These are phyloP conservation scores for Cassiopea andromeda DNA, from an alignment of 30 jellyfish, hydroid and myxozoan genomes.

Conservation along the genomic window DNA sequence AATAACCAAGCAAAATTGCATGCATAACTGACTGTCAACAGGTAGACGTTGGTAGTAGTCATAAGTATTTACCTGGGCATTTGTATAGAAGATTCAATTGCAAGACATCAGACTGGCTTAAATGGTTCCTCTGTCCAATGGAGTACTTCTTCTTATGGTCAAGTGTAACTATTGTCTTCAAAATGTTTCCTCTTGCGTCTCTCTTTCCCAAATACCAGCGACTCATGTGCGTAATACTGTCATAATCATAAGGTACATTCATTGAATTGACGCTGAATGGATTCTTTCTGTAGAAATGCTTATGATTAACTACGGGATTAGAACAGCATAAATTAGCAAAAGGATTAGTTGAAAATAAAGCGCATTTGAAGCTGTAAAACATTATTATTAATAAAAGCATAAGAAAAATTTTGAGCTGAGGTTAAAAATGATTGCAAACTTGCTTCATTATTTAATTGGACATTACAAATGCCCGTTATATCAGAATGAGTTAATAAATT, in stretches of 20 bases:
- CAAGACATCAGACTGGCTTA: constrained; percentile 55
- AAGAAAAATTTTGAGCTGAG: too few relatives aligned
- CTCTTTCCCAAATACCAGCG: constrained; percentile 64
- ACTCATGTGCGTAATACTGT: constrained; percentile 61
- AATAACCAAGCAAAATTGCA: too few relatives aligned
- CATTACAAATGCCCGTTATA: too few relatives aligned
- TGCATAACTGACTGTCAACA: too few relatives aligned
- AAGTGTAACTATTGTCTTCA: constrained; percentile 24
- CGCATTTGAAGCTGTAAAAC: not conserved
- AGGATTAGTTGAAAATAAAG: not conserved
- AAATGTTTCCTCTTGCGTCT: constrained; percentile 24
- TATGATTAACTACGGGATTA: constrained; percentile 25
- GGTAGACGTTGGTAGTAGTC: too few relatives aligned
- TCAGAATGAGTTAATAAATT: too few relatives aligned
- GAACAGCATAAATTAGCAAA: not conserved
- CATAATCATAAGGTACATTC: constrained; percentile 61
- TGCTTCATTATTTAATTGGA: too few relatives aligned
- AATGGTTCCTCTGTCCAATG: constrained; percentile 58
- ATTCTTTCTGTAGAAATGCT: constrained; percentile 41
- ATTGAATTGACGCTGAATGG: constrained; percentile 53
- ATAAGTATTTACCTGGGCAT: constrained; percentile 27
- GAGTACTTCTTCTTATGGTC: constrained; percentile 51
- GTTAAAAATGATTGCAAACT: too few relatives aligned
- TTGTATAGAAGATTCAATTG: constrained; percentile 59
- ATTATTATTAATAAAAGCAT: not conserved